Conservation (phyloP, 2,797 vertebrate species). For the Sebastes minor region DNA sequence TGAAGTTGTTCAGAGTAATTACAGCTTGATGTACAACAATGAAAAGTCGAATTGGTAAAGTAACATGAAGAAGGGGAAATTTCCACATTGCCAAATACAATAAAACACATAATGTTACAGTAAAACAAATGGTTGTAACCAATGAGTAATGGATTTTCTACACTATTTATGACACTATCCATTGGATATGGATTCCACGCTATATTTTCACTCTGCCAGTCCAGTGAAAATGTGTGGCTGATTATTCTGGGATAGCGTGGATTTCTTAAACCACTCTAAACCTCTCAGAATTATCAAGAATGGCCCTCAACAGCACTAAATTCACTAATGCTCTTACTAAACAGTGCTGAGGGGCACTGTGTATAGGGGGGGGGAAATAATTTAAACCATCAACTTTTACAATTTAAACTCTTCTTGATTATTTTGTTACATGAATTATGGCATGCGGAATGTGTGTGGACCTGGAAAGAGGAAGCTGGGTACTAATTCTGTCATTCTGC, state of each 20-base stretch:
- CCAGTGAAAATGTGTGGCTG: not conserved
- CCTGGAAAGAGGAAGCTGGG: not conserved
- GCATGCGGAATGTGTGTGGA: not conserved
- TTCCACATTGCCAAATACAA: not conserved
- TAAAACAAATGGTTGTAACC: conserved; percentile 2
- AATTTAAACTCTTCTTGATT: not conserved
- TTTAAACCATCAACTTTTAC: not conserved
- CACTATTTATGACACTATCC: not conserved
- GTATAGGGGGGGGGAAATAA: not conserved
- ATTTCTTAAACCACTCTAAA: not conserved
- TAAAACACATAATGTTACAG: not conserved
- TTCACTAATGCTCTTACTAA: not conserved
- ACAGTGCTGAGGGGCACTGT: not conserved
- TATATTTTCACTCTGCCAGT: not conserved
- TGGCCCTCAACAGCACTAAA: not conserved
- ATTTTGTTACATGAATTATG: not conserved
- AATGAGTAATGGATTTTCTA: not conserved
- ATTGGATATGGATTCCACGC: not conserved
- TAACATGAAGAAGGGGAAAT: not conserved
- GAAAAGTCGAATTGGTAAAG: not conserved
- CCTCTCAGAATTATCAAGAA: not conserved
- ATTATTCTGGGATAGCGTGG: not conserved
- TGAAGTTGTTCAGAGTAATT: not conserved
- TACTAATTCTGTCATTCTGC: not conserved
- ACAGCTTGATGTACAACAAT: not conserved